These are phyloP conservation scores for Chloropsis hardwickii DNA, from an alignment of 2,113 vertebrate species.

Conservation along the genomic window DNA sequence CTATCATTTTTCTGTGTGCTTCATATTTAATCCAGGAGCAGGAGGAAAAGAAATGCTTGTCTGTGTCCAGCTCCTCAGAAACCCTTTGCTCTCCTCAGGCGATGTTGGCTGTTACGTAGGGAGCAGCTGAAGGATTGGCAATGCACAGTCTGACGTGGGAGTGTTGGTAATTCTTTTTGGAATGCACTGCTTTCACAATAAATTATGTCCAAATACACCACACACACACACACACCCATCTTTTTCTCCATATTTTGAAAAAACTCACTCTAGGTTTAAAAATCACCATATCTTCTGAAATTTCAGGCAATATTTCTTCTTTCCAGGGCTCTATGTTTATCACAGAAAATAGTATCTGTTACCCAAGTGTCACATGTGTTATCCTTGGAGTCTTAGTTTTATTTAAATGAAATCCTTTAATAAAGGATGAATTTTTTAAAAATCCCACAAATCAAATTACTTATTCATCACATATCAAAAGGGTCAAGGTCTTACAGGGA, in stretches of 20 bases:
- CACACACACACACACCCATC: accelerated
- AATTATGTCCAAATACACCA: neutral
- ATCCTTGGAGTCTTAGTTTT: neutral
- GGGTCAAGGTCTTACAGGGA: neutral
- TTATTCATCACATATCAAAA: slow-evolving; percentile 15
- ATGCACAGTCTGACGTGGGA: accelerated
- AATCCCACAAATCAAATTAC: slow-evolving; percentile 18
- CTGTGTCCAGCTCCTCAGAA: neutral
- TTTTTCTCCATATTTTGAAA: neutral
- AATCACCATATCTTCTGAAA: neutral
- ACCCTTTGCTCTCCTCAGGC: neutral
- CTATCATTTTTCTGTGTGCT: neutral
- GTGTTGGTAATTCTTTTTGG: neutral
- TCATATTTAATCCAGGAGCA: neutral
- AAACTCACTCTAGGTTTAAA: neutral
- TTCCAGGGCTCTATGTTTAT: neutral
- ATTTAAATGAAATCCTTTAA: neutral
- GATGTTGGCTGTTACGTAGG: accelerated
- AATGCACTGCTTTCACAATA: neutral
- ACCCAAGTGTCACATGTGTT: neutral
- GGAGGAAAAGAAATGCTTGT: neutral
- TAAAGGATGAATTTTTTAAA: neutral
- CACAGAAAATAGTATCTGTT: neutral
- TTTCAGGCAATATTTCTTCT: neutral
- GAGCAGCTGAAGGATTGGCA: neutral